Percentiles rank a stretch among this genome's conserved stretches.
Conservation (phyloP, 1,140 invertebrate species). For the Diabrotica undecimpunctata region DNA sequence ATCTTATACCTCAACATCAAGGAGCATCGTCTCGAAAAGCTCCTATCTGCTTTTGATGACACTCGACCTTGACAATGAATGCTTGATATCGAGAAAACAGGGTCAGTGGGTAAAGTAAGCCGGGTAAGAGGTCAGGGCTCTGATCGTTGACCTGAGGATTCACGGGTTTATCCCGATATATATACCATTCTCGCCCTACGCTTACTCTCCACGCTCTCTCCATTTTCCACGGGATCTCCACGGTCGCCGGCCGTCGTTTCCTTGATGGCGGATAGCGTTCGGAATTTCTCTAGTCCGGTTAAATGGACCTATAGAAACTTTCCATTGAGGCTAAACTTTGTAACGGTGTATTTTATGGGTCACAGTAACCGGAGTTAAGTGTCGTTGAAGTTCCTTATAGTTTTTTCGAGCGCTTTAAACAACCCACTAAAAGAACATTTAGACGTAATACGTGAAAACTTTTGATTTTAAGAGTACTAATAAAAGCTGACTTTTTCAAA, state of each 20-base stretch:
- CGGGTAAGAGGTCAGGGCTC: not conserved
- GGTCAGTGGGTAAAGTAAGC: conserved; percentile 1
- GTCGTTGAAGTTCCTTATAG: too few species aligned
- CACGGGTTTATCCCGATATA: conserved; percentile 1
- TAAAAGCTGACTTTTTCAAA: too few species aligned
- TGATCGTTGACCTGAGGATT: conserved; percentile 1
- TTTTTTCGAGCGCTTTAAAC: too few species aligned
- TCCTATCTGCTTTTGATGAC: conserved; percentile 2
- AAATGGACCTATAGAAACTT: not conserved
- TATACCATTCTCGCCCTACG: conserved; percentile 1
- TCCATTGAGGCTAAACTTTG: too few species aligned
- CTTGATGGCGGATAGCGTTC: not conserved
- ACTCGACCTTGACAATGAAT: not conserved
- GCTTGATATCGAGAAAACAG: not conserved
- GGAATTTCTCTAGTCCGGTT: not conserved
- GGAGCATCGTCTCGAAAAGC: not conserved
- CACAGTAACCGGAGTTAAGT: too few species aligned
- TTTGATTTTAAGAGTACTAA: too few species aligned
- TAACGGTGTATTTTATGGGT: too few species aligned
- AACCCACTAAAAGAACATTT: too few species aligned
- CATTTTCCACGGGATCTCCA: not conserved
- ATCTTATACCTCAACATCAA: too few species aligned
- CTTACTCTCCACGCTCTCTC: conserved; percentile 1
- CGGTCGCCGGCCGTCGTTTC: not conserved
- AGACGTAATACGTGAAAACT: too few species aligned